phyloP scores from a whole-genome alignment of 2,113 vertebrate genomes.

The Daphoenositta chrysoptera region DNA sequence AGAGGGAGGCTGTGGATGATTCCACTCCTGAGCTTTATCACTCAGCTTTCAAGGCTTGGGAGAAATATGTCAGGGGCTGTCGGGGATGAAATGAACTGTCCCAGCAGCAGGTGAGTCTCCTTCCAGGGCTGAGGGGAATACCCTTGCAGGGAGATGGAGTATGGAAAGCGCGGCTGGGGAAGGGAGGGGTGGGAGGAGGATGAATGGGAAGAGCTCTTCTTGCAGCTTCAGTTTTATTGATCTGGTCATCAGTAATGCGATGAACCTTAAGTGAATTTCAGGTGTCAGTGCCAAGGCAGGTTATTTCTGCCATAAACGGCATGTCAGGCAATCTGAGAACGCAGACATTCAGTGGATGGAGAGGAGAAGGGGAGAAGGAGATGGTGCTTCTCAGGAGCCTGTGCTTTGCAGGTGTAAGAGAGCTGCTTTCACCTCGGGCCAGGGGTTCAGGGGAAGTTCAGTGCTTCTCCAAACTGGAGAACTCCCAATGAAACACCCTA shows the following conservation, averaged over 20 bases:
- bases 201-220: slow-evolving; percentile 32
- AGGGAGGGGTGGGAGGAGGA: background rate
- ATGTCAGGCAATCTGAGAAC: background rate
- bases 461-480: background rate
- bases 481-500: background rate
- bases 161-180: background rate
- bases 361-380: background rate
- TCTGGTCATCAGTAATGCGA: slow-evolving; percentile 13
- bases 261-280: slow-evolving; percentile 51
- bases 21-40: background rate
- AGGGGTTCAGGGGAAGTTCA: background rate
- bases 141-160: background rate
- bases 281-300: slow-evolving; percentile 28
- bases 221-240: slow-evolving; percentile 23
- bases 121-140: background rate
- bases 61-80: slow-evolving; percentile 1
- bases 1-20: background rate
- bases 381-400: accelerated
- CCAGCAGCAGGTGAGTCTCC: background rate
- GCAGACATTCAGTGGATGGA: background rate
- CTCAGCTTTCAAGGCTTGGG: background rate
- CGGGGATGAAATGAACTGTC: background rate
- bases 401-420: background rate
- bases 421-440: background rate
- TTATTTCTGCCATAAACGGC: slow-evolving; percentile 26